Percentiles rank a stretch among this genome's conserved stretches.
Evolutionary conservation across 2,888 invertebrate genomes (phyloP).

Genomic region (Cephonodes hylas): DNA sequence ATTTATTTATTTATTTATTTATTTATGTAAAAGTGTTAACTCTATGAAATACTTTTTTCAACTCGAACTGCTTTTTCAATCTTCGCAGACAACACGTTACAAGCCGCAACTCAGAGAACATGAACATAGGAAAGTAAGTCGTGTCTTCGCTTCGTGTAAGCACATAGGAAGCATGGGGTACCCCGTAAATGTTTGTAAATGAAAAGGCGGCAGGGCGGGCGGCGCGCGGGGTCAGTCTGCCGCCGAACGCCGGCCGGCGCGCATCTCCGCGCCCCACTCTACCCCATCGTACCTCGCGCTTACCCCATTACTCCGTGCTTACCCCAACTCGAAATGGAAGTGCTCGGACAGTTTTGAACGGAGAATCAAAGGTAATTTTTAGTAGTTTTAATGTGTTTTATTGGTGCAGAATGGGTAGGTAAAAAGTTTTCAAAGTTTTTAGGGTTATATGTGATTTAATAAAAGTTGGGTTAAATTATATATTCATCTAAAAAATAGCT

Average conservation of each 20-base stretch:
- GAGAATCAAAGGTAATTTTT: conserved; percentile 31
- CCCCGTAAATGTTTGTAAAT: conserved; percentile 51
- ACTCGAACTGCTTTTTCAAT: too few species aligned
- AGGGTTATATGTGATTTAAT: too few species aligned
- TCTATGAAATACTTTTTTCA: too few species aligned
- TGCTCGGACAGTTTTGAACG: conserved; percentile 30
- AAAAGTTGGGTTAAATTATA: too few species aligned
- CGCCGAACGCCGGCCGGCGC: conserved; percentile 65
- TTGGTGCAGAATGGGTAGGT: neutral
- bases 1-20: too few species aligned
- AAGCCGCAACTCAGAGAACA: too few species aligned
- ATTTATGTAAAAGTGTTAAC: too few species aligned
- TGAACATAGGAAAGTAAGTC: too few species aligned
- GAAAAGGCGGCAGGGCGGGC: conserved; percentile 42
- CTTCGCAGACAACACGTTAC: too few species aligned
- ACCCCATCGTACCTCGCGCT: conserved; percentile 21
- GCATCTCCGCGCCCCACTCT: conserved; percentile 31
- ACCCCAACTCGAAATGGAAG: conserved; percentile 7
- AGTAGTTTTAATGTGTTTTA: neutral
- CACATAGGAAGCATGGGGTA: conserved; percentile 34
- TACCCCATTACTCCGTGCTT: too few species aligned
- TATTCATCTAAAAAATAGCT: too few species aligned
- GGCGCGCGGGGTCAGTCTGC: conserved; percentile 51
- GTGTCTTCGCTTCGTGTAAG: too few species aligned
- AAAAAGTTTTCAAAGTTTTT: neutral